Evolutionary conservation across 2,113 vertebrate genomes (phyloP).

Genomic region (Neodon shergylaensis): DNA sequence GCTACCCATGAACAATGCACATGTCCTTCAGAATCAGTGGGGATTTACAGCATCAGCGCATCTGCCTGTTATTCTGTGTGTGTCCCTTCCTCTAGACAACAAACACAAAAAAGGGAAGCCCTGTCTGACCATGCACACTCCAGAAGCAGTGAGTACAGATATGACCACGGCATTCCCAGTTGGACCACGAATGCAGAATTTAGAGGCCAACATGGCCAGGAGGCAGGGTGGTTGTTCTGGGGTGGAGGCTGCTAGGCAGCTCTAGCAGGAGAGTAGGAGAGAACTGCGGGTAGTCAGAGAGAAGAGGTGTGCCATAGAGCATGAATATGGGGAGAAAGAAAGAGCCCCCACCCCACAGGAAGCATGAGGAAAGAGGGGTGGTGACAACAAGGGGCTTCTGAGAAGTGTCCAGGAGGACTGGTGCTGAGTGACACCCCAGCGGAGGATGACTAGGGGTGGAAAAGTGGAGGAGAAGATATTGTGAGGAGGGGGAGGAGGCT

Average conservation of each 20-base stretch:
- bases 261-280: too few relatives aligned
- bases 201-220: neutral
- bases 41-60: neutral
- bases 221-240: too few relatives aligned
- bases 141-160: neutral
- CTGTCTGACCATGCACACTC: neutral
- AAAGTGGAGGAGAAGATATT: too few relatives aligned
- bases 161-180: neutral
- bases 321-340: neutral
- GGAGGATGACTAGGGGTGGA: too few relatives aligned
- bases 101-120: neutral
- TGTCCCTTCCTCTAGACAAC: neutral
- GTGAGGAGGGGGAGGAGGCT: neutral
- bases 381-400: accelerated
- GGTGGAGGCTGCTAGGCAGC: neutral
- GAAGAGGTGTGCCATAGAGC: neutral
- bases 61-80: neutral
- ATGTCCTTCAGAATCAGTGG: neutral
- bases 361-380: too few relatives aligned
- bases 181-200: neutral
- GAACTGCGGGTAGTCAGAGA: neutral
- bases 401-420: neutral
- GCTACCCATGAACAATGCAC: neutral
- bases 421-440: neutral
- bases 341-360: accelerated